Conservation (phyloP, 2,113 vertebrate species). For the Psittacara wagleri region DNA sequence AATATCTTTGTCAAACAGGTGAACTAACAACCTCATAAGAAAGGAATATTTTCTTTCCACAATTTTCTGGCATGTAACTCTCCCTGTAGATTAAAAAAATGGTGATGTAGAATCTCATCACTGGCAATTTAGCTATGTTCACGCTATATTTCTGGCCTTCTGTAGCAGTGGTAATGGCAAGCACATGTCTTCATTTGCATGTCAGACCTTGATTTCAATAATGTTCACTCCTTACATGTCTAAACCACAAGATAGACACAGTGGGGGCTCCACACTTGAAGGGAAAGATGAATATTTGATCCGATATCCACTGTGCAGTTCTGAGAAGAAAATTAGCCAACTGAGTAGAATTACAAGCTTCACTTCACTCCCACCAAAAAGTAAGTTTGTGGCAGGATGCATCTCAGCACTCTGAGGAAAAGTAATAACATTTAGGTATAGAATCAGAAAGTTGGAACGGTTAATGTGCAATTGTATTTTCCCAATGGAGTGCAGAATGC, state of each 20-base stretch:
- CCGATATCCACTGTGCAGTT: background rate
- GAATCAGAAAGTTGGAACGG: background rate
- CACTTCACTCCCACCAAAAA: background rate
- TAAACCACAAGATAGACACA: background rate
- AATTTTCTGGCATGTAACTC: background rate
- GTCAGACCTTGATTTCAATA: background rate
- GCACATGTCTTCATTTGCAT: background rate
- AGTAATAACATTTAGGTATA: background rate
- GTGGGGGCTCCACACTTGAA: background rate
- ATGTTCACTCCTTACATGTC: background rate
- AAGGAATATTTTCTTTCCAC: background rate
- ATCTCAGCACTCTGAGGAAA: background rate
- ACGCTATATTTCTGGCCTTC: background rate
- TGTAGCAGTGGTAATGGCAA: background rate
- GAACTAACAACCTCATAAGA: background rate
- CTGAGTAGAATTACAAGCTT: background rate
- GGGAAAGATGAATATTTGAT: background rate
- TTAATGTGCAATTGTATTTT: background rate
- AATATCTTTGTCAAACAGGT: background rate
- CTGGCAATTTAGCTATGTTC: background rate
- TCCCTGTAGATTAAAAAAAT: background rate
- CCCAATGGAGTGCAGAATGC: background rate
- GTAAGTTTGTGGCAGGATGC: background rate
- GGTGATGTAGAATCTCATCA: background rate
- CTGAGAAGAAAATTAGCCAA: background rate